Conservation (phyloP, 1,140 invertebrate genomes). For the Pogonomyrmex barbatus region DNA sequence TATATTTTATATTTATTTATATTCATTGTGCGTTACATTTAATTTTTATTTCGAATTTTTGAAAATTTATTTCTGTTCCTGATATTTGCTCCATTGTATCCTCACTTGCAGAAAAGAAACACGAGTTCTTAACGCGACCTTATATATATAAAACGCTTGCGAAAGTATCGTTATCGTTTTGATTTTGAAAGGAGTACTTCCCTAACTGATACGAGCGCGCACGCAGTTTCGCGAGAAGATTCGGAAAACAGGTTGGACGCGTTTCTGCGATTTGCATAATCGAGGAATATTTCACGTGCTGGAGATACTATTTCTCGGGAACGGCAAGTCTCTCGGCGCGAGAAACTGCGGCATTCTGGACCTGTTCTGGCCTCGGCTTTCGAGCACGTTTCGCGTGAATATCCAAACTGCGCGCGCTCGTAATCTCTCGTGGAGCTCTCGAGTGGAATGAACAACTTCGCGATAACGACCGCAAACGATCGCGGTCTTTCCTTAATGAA, state of each 20-base stretch:
- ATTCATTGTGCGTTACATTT: no score
- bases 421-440: background rate
- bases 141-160: background rate
- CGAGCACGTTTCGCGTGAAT: background rate
- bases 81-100: no score
- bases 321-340: background rate
- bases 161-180: background rate
- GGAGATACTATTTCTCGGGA: slow-evolving; percentile 49
- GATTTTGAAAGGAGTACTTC: background rate
- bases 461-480: slow-evolving; percentile 4
- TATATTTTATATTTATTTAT: no score
- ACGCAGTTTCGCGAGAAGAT: background rate
- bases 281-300: background rate
- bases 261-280: slow-evolving; percentile 43
- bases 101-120: background rate
- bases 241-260: slow-evolving; percentile 27
- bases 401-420: background rate
- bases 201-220: background rate
- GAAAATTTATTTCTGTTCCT: no score
- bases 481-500: background rate
- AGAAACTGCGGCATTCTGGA: slow-evolving; percentile 4
- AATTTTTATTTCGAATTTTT: no score
- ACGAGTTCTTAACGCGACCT: background rate
- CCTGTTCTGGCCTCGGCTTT: background rate
- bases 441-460: background rate